These are phyloP conservation scores for Microtus montanus DNA, from an alignment of 2,113 vertebrate genomes.

Conservation along the genomic window DNA sequence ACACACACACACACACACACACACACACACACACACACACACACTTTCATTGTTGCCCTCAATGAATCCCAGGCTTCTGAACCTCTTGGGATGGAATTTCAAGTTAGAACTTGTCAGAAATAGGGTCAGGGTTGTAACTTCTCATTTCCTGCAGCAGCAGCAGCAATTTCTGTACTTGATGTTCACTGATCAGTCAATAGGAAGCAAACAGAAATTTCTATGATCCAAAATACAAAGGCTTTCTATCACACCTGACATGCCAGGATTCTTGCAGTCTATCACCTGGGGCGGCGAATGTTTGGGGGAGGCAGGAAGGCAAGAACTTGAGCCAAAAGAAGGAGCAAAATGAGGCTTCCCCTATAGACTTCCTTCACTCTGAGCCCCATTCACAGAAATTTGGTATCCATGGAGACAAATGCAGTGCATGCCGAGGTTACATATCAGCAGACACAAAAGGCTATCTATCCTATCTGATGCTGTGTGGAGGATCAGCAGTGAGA, in stretches of 20 bases:
- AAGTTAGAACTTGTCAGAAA: constrained; percentile 28
- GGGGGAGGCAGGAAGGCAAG: not conserved
- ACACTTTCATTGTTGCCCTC: not conserved
- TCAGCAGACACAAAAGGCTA: constrained; percentile 60
- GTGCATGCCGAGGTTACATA: constrained; percentile 59
- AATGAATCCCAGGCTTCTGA: not conserved
- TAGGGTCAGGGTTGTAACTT: constrained; percentile 11
- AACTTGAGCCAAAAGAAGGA: constrained; percentile 47
- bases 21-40: no score
- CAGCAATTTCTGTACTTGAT: not conserved
- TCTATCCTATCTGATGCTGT: constrained; percentile 31
- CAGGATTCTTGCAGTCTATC: not conserved
- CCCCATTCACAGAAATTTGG: constrained; percentile 76
- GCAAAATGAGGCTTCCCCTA: constrained; percentile 26
- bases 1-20: no score
- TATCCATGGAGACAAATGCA: constrained; percentile 71
- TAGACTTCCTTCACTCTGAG: constrained; percentile 42
- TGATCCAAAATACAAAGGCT: not conserved
- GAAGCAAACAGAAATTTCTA: not conserved
- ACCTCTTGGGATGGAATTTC: not conserved
- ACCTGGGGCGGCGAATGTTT: not conserved
- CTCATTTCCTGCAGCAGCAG: not conserved
- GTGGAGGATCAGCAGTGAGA: constrained; percentile 26
- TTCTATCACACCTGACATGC: not conserved
- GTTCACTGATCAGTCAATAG: not conserved